Evolutionary conservation across 2,113 vertebrate species (phyloP), one percentile per base, ranked within the genome.

Genomic region (Antechinus stuartii): DNA sequence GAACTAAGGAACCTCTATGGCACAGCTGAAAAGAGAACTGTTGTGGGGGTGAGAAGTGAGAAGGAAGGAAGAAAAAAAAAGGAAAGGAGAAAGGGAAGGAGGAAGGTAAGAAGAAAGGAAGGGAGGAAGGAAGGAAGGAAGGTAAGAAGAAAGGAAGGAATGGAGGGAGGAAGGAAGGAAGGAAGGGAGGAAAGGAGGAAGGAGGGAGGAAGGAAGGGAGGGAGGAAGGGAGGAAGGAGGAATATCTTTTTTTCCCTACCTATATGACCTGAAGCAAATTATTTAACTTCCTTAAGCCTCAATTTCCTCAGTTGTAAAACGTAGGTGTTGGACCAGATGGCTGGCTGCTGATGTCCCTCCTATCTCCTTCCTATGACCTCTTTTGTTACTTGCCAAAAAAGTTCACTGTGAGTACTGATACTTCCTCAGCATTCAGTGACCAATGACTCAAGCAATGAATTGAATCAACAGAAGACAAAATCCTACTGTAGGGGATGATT

Each of bases 401-500:
- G n/a, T 22, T 42, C n/a, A 84, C n/a, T 8, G n/a, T 8, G 68
- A 42, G 22, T 19, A n/a, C n/a, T n/a, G 35, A 76, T n/a, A 6
- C 35, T 16, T n/a, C 61, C 61, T 76, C 61, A n/a, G 27, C 2
- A 35, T 35, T 61, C 61, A 68, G 61, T 68, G 30, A 35, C 35
- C 61, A 76, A 35, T 7, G 54, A 54, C 12, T 1, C 7, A 90
- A 27, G 57, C 11, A 26, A 46, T 19, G 11, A 92, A 30, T 7
- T n/a, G 55, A 94, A 96, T 10, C 93, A 55, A 35, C 57, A 61
- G 27, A 24, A 53, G 91, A 90, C 52, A 50, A 91, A 68, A 35
- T 57, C 23, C 89, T 56, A 54, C 35, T 42, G n/a, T 84, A 42
- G 68, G n/a, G 16, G 68, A 16, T 84, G 68, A 84, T n/a, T 42